These are phyloP conservation scores for Eretmochelys imbricata DNA, from an alignment of 2,113 vertebrate genomes.

Conservation along the genomic window DNA sequence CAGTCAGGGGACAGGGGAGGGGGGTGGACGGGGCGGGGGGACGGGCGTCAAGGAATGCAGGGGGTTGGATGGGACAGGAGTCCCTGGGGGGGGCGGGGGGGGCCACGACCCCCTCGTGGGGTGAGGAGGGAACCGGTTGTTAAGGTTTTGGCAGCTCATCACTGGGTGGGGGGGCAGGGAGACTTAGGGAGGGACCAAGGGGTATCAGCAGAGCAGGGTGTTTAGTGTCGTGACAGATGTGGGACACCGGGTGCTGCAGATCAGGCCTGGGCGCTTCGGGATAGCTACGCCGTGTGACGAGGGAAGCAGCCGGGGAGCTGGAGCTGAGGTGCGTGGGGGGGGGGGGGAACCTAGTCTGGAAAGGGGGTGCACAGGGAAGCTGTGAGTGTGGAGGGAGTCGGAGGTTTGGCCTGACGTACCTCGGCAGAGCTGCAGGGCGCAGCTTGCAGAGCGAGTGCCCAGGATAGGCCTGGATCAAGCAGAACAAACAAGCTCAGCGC, in stretches of 20 bases:
- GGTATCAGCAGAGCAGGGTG: background rate
- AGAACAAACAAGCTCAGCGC: background rate
- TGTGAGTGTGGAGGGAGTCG: background rate
- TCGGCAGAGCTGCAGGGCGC: background rate
- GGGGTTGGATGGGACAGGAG: too few relatives aligned
- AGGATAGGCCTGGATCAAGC: background rate
- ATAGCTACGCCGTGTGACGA: fast-evolving
- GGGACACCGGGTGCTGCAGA: background rate
- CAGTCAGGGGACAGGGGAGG: too few relatives aligned
- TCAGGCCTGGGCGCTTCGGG: too few relatives aligned
- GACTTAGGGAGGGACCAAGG: background rate
- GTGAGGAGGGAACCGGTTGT: too few relatives aligned
- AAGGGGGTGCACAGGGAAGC: background rate
- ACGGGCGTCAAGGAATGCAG: too few relatives aligned
- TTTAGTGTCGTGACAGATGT: background rate
- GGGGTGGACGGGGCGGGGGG: too few relatives aligned
- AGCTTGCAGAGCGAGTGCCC: background rate
- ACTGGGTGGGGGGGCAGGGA: too few relatives aligned
- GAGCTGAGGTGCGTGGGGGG: fast-evolving
- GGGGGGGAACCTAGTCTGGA: fast-evolving
- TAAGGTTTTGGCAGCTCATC: too few relatives aligned
- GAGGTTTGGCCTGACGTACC: background rate
- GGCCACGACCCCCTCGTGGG: too few relatives aligned
- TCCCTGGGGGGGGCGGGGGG: too few relatives aligned
- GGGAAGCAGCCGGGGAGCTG: background rate